Percentiles rank a stretch among this genome's conserved stretches.
phyloP scores from a whole-genome alignment of 2,888 invertebrate genomes.

The Eueremaeus valkanovi region DNA sequence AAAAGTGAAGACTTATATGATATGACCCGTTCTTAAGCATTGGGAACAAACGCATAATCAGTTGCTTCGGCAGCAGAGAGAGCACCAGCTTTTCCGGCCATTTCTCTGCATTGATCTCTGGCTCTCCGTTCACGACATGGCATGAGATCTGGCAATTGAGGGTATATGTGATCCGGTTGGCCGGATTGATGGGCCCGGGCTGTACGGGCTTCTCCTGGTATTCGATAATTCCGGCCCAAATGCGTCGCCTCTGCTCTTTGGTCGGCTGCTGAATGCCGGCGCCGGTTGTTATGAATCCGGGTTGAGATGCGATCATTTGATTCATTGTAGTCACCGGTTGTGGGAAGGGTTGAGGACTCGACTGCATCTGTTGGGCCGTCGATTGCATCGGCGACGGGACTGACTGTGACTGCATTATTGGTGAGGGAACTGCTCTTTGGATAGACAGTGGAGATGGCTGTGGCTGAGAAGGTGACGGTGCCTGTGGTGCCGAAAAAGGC shows the following conservation, averaged over 20 bases:
- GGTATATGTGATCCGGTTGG: constrained; percentile 68
- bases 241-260: constrained; percentile 48
- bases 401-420: too few species aligned
- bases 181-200: constrained; percentile 39
- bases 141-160: constrained; percentile 69
- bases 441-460: too few species aligned
- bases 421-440: too few species aligned
- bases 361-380: constrained; percentile 41
- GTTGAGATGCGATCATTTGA: not conserved
- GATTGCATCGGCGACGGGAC: constrained; percentile 41
- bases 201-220: constrained; percentile 77
- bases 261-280: not conserved
- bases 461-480: too few species aligned
- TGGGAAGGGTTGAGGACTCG: constrained; percentile 47
- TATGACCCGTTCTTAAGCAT: constrained; percentile 72
- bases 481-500: too few species aligned
- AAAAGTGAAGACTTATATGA: constrained; percentile 76
- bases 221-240: constrained; percentile 80
- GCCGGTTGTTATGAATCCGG: not conserved
- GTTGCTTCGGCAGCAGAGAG: constrained; percentile 88
- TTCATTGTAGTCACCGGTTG: constrained; percentile 25
- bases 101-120: constrained; percentile 85
- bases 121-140: constrained; percentile 70
- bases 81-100: constrained; percentile 90
- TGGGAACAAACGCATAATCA: constrained; percentile 58